These are phyloP conservation scores for Macrochelys suwanniensis DNA, from an alignment of 2,797 vertebrate species.

Conservation along the genomic window DNA sequence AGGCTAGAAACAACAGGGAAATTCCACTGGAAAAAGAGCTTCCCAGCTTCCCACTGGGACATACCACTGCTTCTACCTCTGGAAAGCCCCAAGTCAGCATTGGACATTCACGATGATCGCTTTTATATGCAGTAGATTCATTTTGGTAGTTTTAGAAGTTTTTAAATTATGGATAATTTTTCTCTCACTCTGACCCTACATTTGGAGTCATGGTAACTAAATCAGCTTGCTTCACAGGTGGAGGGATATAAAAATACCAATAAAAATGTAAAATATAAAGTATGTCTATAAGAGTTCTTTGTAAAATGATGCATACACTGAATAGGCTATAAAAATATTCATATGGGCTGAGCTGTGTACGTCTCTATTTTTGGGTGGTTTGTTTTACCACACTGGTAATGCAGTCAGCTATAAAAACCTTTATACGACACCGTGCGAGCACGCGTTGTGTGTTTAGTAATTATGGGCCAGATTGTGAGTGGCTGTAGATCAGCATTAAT, in stretches of 20 bases:
- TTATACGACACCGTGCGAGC: background rate
- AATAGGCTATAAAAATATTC: background rate
- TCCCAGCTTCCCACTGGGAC: background rate
- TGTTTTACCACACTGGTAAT: background rate
- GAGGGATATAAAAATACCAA: background rate
- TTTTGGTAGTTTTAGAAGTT: background rate
- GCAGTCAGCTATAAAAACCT: background rate
- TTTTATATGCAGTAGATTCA: constrained; percentile 24
- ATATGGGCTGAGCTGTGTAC: background rate
- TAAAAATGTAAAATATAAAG: constrained; percentile 1
- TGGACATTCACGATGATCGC: background rate
- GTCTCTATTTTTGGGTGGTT: background rate
- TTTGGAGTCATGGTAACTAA: background rate
- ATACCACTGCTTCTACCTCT: background rate
- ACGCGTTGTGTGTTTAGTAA: background rate
- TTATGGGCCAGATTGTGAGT: background rate
- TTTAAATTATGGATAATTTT: background rate
- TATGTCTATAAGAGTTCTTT: background rate
- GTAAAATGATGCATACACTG: background rate
- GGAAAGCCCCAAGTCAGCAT: background rate
- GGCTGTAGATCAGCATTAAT: constrained; percentile 16
- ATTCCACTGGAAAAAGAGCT: background rate
- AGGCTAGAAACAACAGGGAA: background rate
- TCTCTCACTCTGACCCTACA: constrained; percentile 13
- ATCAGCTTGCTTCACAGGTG: background rate